Percentiles rank a stretch among this genome's conserved stretches.
These are phyloP conservation scores for Peribatodes rhomboidaria DNA, from an alignment of 2,888 invertebrate genomes.

Conservation along the genomic window DNA sequence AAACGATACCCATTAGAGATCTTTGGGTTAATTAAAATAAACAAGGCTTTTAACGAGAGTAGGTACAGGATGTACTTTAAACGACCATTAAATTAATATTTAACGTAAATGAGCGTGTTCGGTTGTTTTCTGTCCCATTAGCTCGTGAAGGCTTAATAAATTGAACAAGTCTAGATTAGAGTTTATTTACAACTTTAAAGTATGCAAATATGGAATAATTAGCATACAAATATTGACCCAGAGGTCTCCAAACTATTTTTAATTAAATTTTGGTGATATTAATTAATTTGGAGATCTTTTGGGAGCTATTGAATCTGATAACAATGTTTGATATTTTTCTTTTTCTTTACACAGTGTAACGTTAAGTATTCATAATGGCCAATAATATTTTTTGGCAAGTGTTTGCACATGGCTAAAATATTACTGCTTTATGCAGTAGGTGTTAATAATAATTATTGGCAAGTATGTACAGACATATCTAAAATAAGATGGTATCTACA, in stretches of 20 bases:
- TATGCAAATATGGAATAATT: too few relatives aligned
- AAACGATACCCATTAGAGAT: constrained; percentile 10
- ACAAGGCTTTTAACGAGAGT: constrained; percentile 12
- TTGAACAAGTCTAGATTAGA: not conserved
- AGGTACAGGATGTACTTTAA: constrained; percentile 29
- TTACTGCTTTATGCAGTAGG: too few relatives aligned
- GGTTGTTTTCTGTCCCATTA: constrained; percentile 16
- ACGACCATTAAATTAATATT: constrained; percentile 31
- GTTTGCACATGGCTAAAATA: too few relatives aligned
- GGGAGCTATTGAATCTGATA: not conserved
- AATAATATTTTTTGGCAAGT: too few relatives aligned
- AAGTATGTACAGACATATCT: too few relatives aligned
- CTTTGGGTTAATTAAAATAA: constrained; percentile 22
- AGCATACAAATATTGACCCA: constrained; percentile 10
- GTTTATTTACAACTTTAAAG: constrained; percentile 2
- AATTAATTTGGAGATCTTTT: not conserved
- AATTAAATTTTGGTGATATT: not conserved
- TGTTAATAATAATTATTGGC: too few relatives aligned
- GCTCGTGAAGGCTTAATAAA: constrained; percentile 10
- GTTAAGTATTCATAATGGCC: too few relatives aligned
- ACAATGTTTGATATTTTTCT: not conserved
- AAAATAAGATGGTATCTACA: too few relatives aligned
- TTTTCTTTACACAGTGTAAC: too few relatives aligned
- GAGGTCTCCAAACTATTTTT: constrained; percentile 3
- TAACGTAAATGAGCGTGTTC: constrained; percentile 8